These are phyloP conservation scores for Hystrix brachyura DNA, from an alignment of 2,113 vertebrate genomes.

Conservation along the genomic window DNA sequence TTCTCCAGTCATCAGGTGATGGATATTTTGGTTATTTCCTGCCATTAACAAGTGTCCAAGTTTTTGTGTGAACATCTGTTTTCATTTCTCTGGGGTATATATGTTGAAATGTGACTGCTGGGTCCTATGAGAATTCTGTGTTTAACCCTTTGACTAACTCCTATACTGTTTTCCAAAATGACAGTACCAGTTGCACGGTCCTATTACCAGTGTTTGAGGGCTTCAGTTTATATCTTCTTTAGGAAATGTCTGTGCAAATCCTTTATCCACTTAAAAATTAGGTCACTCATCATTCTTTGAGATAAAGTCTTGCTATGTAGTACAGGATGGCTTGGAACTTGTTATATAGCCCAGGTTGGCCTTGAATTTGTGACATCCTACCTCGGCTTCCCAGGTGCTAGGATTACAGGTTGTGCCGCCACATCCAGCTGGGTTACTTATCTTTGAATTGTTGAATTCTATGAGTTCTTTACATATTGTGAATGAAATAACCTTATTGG, in stretches of 20 bases:
- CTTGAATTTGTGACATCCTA: too few species aligned
- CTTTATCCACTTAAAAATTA: neutral
- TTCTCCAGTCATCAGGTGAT: neutral
- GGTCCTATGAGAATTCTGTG: neutral
- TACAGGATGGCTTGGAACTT: neutral
- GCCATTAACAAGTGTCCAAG: neutral
- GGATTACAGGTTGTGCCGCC: too few species aligned
- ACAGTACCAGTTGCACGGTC: neutral
- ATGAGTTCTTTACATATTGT: conserved; percentile 23
- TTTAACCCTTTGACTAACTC: neutral
- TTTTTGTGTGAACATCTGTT: neutral
- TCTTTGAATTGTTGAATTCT: neutral
- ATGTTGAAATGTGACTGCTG: neutral
- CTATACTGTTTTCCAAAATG: neutral
- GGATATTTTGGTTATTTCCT: neutral
- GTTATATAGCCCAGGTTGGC: too few species aligned
- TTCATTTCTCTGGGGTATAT: neutral
- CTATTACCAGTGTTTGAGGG: neutral
- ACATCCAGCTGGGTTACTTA: neutral
- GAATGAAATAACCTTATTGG: neutral
- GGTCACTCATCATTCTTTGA: too few species aligned
- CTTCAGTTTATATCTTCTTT: conserved; percentile 8
- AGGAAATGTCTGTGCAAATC: neutral
- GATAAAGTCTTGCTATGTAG: too few species aligned
- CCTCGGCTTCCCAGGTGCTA: too few species aligned